Percentiles rank a stretch among this genome's conserved stretches.
These are phyloP conservation scores for Elanus axillaris DNA, from an alignment of 2,113 vertebrate genomes.

Conservation along the genomic window DNA sequence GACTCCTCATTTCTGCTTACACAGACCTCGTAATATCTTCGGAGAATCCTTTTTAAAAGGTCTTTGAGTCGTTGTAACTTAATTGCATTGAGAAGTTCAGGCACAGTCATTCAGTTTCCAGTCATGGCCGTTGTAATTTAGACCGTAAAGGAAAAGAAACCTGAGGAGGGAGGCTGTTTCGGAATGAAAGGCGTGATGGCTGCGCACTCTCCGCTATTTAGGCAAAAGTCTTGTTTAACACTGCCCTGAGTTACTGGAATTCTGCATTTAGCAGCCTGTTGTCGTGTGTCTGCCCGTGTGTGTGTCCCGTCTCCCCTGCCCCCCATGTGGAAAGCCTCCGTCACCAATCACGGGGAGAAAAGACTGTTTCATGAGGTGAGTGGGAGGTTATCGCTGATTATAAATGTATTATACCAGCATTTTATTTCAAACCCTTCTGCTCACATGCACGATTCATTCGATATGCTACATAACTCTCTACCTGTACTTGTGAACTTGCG, in stretches of 20 bases:
- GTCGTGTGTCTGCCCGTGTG: no score
- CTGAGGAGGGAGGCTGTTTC: neutral
- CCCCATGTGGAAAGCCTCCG: neutral
- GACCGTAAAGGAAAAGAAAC: neutral
- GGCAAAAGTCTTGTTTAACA: neutral
- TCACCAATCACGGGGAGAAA: neutral
- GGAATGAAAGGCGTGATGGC: neutral
- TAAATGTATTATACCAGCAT: neutral
- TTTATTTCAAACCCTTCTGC: slow-evolving; percentile 19
- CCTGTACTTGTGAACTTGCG: neutral
- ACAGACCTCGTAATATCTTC: neutral
- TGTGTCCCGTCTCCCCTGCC: no score
- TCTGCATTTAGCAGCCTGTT: neutral
- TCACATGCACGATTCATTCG: neutral
- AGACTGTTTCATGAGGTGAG: neutral
- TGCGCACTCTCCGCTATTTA: neutral
- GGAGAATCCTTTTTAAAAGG: neutral
- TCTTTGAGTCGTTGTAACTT: neutral
- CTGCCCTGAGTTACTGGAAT: slow-evolving; percentile 5
- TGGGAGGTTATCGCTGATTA: slow-evolving; percentile 1
- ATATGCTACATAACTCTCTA: neutral
- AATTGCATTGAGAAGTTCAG: neutral
- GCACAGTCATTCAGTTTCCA: neutral
- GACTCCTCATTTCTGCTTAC: neutral
- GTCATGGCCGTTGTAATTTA: neutral